Conservation (phyloP, 2,113 vertebrate genomes). For the Egretta garzetta region DNA sequence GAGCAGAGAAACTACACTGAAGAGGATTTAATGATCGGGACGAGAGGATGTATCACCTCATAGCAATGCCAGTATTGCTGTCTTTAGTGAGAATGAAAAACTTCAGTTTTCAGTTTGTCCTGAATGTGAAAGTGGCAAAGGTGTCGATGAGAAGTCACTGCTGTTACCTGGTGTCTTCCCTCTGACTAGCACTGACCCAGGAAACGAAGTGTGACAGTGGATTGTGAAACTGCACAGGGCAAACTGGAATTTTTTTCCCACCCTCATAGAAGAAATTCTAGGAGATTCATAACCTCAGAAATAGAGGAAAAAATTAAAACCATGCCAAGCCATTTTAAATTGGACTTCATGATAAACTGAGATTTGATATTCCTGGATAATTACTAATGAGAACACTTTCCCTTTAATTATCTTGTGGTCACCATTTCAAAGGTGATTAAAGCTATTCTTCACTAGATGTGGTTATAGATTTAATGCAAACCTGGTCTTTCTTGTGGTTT, state of each 20-base stretch:
- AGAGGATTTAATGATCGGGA: background rate
- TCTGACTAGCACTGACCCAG: background rate
- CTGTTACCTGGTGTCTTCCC: background rate
- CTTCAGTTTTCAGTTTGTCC: background rate
- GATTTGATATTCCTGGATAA: constrained; percentile 82
- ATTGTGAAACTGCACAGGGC: background rate
- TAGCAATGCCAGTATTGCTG: background rate
- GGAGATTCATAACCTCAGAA: constrained; percentile 24
- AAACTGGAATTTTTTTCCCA: background rate
- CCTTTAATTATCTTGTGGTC: constrained; percentile 97
- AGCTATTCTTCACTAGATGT: constrained; percentile 88
- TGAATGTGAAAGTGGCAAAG: background rate
- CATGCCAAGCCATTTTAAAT: constrained; percentile 70
- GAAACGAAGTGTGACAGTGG: background rate
- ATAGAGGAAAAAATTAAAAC: constrained; percentile 10
- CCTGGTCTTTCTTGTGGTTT: constrained; percentile 98
- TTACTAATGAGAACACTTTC: constrained; percentile 84
- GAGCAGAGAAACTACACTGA: background rate
- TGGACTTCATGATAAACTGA: constrained; percentile 72
- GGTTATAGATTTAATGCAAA: constrained; percentile 92
- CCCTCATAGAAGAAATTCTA: constrained; percentile 15
- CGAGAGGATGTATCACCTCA: background rate
- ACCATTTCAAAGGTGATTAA: constrained; percentile 92
- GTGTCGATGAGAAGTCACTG: background rate
- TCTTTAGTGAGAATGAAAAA: background rate